phyloP scores from a whole-genome alignment of 2,113 vertebrate species.

The Salvelinus alpinus region DNA sequence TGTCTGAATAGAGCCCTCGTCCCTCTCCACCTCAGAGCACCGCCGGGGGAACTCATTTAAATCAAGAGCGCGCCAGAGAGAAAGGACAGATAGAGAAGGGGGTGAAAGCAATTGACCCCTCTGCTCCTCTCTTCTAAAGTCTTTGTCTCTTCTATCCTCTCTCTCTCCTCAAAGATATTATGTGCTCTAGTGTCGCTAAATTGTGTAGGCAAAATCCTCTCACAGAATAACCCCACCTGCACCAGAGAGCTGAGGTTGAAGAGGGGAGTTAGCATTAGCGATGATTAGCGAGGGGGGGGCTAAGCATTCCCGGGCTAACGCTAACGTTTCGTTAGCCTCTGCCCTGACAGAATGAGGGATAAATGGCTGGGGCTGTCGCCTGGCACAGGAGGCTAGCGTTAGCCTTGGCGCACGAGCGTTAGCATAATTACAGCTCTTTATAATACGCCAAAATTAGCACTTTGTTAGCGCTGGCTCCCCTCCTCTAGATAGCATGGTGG shows the following conservation, averaged over 20 bases:
- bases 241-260: slow-evolving; percentile 24
- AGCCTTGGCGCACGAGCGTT: slow-evolving; percentile 80
- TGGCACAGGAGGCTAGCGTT: slow-evolving; percentile 35
- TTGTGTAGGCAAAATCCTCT: slow-evolving; percentile 36
- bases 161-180: slow-evolving; percentile 19
- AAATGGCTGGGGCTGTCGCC: slow-evolving; percentile 37
- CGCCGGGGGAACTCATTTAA: no score
- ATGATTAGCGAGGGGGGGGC: background rate
- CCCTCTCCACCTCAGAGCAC: no score
- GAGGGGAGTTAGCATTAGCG: slow-evolving; percentile 35
- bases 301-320: slow-evolving; percentile 37
- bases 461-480: slow-evolving; percentile 68
- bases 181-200: slow-evolving; percentile 30
- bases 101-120: slow-evolving; percentile 24
- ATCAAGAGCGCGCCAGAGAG: background rate
- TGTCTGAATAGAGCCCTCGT: background rate
- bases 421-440: slow-evolving; percentile 87
- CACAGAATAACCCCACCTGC: slow-evolving; percentile 38
- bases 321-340: slow-evolving; percentile 63
- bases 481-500: slow-evolving; percentile 41
- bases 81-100: background rate
- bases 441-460: slow-evolving; percentile 86
- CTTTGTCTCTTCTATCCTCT: background rate
- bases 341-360: slow-evolving; percentile 48
- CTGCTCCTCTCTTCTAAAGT: slow-evolving; percentile 8